Evolutionary conservation across 2,113 vertebrate genomes (phyloP), one percentile per base, ranked within the genome.

Genomic region (Todiramphus chloris): DNA sequence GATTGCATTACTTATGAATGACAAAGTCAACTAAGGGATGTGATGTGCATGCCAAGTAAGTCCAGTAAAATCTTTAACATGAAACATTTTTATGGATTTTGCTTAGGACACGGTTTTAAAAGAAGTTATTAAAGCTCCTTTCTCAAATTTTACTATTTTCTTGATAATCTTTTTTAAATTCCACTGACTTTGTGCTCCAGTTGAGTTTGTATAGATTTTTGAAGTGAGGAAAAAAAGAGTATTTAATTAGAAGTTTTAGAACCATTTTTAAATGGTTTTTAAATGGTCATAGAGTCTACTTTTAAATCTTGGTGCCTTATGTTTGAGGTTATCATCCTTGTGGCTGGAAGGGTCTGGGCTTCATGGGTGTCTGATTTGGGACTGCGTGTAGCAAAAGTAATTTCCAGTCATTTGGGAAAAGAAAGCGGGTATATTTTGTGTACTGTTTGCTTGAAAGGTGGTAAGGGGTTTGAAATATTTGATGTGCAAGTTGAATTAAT

Each of bases 171-270:
- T 90, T 89, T 90, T 41, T 16, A 90, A 82, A 73, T 94, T 72
- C 88, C 35, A 30, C 69, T 44, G 60, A 39, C 69, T 89, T 92
- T 64, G 56, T 79, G 50, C 81, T 84, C 58, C 66, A 79, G 3
- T 87, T 79, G 62, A 21, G 81, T 95, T 94, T 73, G 23, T 79
- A 89, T 79, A 53, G 83, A 89, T 96, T 93, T 87, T 84, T 74
- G 66, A 86, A 90, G 53, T 33, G 41, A 46, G 28, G 37, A 85
- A 58, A 58, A 89, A 87, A 77, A 68, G 37, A 91, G 37, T 82
- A 89, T 89, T 91, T 84, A 66, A 90, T 95, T 87, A 91, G 69
- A 77, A 83, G 35, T 24, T 93, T 82, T 79, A 72, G 37, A 79
- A 9, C n/a, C 3, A 4, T 58, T 56, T 85, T 50, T 82, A 87